Base-by-base conservation (phyloP, 1,140 invertebrate genomes). In the Thrips palmi region DNA sequence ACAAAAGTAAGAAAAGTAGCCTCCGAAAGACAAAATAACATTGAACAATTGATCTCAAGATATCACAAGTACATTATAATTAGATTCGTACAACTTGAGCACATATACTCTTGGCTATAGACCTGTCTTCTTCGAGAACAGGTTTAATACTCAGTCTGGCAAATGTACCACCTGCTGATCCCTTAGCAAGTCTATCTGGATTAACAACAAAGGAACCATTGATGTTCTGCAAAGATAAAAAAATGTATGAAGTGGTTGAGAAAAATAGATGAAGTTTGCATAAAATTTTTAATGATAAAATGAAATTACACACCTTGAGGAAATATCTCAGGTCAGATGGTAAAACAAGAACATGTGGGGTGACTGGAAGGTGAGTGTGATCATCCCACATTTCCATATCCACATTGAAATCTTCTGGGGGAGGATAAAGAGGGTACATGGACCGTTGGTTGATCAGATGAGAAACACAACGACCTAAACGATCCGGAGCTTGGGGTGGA, bases 271-370 rank as follows among this genome's bases (percentile, higher is more conserved):
- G 32, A 33, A 33, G 17, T 4, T 19, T 33, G 3, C 17, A 17
- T n/a, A n/a, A 14, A 4, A 33, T 19, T 17, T 17, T 17, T 33
- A 33, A 6, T 3, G 4, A 19, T 33, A 36, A 11, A 36, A 24
- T 3, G n/a, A 36, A 32, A 37, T 52, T 55, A 77, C n/a, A n/a
- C n/a, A n/a, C 77, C 65, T 81, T 85, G 29, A 79, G 66, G 56
- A 89, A 92, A 52, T 76, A 69, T 54, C 73, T 66, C 37, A 91
- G 70, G 52, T 83, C 75, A 7, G 86, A 89, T 2, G 87, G 86
- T 43, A 86, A 51, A 29, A 94, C 57, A 1, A 94, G 55, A 6
- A 94, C 45, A 52, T 93, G 83, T 1, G 87, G 87, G 32, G 71
- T 71, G 33, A 62, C 55, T 10, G 73, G 59, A 39, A 86, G 62